Base-by-base conservation (phyloP, 2,888 invertebrate genomes). In the Dexiosoma caninum region DNA sequence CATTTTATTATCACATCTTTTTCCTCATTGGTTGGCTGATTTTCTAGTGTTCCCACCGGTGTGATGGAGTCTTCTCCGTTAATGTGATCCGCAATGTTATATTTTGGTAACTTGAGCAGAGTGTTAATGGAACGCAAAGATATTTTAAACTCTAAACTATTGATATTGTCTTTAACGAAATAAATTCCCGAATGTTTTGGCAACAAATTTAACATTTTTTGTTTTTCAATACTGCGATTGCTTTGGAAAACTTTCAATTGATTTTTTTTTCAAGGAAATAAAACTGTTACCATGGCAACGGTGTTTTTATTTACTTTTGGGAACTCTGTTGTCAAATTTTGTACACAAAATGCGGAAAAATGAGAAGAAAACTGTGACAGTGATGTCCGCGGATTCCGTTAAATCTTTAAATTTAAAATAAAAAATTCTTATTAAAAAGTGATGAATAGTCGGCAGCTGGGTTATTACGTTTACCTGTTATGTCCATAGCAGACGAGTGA, bases 1-100 rank as follows among this genome's bases (percentile, higher is more conserved):
- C 95, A 95, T 83, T 89, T 88, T 82, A 95, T 86, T 74, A 90
- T 87, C 3, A 81, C 67, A 60, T 77, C 84, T 5, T 81, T 57
- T 42, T 66, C 46, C 10, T 85, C 83, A 46, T 83, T 82, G 14
- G 83, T 55, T 30, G 53, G 27, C 6, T 72, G 66, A 9, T 67
- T 60, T 14, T n/a, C 16, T 12, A 0, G 30, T 32, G 4, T 32
- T 6, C 12, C 32, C 9, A 0, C 12, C 3, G 7, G 1, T 21
- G 7, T 14, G 1, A 19, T 5, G 10, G 66, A n/a, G n/a, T n/a
- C 16, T 51, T 57, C 9, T 3, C 44, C 7, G 35, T 42, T 30
- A 2, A 0, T 23, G 8, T 59, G 16, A 8, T 30, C 16, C 8
- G 78, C 78, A 12, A 85, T 83, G 57, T 88, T 87, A 62, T 88